Base-by-base conservation (phyloP, 1,140 invertebrate species). In the Pogonognathellus flavescens region DNA sequence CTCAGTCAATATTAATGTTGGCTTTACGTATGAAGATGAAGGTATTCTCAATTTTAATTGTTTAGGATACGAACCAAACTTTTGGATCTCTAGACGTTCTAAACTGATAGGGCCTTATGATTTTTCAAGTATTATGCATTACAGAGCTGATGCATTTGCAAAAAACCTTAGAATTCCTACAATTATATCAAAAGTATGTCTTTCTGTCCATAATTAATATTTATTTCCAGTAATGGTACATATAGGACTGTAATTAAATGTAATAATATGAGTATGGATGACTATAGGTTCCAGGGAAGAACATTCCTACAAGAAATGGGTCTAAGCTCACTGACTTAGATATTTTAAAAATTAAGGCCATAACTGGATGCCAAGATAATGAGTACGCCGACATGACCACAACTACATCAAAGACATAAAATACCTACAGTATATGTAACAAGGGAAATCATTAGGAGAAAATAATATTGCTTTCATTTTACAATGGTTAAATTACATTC, bases 141-240 rank as follows among this genome's bases (percentile, higher is more conserved):
- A 81, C 13, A 81, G 55, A 55, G 52, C 20, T 53, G 50, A 81
- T 55, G 80, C 80, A 13, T 81, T 81, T 25, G 80, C 80, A 22
- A 81, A 22, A 25, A 81, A 81, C 18, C 50, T 18, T 55, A 20
- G 50, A 7, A 81, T 81, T 81, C 80, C 80, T 3, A 81, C 80
- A 57, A 81, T 81, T 25, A 55, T 52, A 2, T 81, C 80, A 2
- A 81, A 81, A 20, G 70, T 76, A 49, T 62, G 11, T n/a, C n/a
- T n/a, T n/a, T n/a, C n/a, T n/a, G n/a, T n/a, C n/a, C 9, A 62
- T 20, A 18, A 62, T 62, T 62, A 55, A 3, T 41, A 41, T 41
- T 41, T 41, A 41, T 41, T 41, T 41, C 31, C 6, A n/a, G n/a
- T n/a, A n/a, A n/a, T 55, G 53, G 53, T 16, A 5, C 53, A 55